Conservation (phyloP, 2,888 invertebrate species). For the Iphiclides podalirius region DNA sequence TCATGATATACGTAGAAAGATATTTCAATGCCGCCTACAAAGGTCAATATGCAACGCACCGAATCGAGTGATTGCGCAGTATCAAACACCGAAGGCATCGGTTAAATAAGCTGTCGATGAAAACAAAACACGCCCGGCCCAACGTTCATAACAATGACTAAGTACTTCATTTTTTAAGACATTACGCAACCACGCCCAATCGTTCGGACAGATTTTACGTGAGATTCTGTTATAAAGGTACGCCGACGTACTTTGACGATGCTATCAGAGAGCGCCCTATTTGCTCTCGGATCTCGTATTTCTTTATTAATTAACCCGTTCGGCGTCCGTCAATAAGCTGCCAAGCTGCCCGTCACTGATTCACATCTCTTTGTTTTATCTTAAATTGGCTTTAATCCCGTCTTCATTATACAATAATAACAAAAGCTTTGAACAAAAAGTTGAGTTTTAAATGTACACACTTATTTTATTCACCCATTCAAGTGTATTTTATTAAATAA, state of each 20-base stretch:
- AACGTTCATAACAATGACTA: slow-evolving; percentile 32
- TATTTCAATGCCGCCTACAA: neutral
- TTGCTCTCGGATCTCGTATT: slow-evolving; percentile 62
- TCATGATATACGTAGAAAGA: no score
- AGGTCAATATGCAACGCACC: neutral
- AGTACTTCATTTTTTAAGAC: slow-evolving; percentile 31
- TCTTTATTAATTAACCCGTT: slow-evolving; percentile 76
- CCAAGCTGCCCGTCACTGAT: slow-evolving; percentile 53
- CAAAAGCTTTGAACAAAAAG: no score
- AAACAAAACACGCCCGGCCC: slow-evolving; percentile 36
- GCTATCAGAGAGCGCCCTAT: slow-evolving; percentile 39
- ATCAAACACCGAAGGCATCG: slow-evolving; percentile 42
- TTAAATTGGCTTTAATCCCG: slow-evolving; percentile 57
- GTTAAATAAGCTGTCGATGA: slow-evolving; percentile 30
- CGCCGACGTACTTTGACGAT: slow-evolving; percentile 46
- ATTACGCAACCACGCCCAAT: slow-evolving; percentile 36
- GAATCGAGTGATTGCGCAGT: slow-evolving; percentile 54
- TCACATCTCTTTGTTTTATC: slow-evolving; percentile 72
- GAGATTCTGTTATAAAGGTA: slow-evolving; percentile 34
- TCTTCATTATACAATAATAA: no score
- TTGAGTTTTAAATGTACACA: no score
- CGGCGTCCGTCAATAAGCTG: slow-evolving; percentile 54
- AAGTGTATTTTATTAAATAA: no score
- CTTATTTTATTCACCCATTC: no score
- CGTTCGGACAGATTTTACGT: slow-evolving; percentile 44